phyloP scores from a whole-genome alignment of 2,797 vertebrate genomes.

The Hybognathus amarus region DNA sequence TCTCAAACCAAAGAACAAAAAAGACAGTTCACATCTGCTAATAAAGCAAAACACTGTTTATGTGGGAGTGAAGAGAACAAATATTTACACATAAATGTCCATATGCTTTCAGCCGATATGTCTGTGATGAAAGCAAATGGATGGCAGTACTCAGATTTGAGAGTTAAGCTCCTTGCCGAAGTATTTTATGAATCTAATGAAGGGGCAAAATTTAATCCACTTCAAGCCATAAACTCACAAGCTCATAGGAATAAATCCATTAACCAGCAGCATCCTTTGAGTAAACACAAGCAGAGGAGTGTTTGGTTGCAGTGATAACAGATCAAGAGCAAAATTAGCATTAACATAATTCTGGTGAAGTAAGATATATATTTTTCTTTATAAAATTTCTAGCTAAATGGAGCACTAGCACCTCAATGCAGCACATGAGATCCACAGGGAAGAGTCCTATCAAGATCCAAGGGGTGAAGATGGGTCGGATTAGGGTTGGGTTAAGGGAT shows the following conservation, averaged over 20 bases:
- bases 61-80: background rate
- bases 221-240: constrained; percentile 37
- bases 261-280: constrained; percentile 20
- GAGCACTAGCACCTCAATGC: too few relatives aligned
- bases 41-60: constrained; percentile 34
- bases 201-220: constrained; percentile 38
- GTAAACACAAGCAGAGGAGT: constrained; percentile 15
- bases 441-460: too few relatives aligned
- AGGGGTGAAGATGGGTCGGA: too few relatives aligned
- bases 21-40: background rate
- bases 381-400: background rate
- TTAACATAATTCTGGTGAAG: background rate
- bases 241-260: constrained; percentile 30
- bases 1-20: background rate
- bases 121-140: constrained; percentile 37
- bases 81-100: constrained; percentile 25
- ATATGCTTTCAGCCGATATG: constrained; percentile 22
- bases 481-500: too few relatives aligned
- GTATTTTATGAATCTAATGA: constrained; percentile 33
- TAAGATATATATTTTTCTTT: background rate
- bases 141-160: constrained; percentile 25
- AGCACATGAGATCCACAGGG: too few relatives aligned
- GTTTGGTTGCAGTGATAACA: constrained; percentile 22
- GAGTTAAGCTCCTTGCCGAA: constrained; percentile 27
- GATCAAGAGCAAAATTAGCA: background rate